Percentiles rank a stretch among this genome's conserved stretches.
Evolutionary conservation across 53 echinoderm and acorn worm genomes (phyloP).

Genomic region (Glandiceps talaboti): DNA sequence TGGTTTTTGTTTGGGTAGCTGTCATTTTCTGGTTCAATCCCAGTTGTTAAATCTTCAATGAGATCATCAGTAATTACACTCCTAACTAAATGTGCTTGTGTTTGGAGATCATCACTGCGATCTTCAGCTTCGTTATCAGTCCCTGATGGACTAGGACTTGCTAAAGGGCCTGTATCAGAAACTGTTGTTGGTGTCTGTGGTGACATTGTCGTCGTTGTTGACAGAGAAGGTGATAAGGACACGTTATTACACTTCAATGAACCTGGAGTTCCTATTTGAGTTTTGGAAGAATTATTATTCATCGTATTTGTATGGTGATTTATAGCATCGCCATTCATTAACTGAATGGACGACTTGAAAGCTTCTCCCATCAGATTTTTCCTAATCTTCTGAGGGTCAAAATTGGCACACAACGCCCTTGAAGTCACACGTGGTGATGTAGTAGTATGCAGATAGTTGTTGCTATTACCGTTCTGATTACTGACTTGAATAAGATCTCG

Average conservation of each 20-base stretch:
- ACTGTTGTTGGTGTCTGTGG: background rate
- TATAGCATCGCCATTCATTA: background rate
- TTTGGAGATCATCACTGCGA: background rate
- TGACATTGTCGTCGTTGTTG: background rate
- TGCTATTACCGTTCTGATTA: background rate
- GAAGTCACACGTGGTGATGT: background rate
- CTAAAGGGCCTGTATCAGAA: background rate
- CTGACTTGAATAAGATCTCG: background rate
- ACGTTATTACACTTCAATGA: background rate
- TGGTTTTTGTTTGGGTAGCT: background rate
- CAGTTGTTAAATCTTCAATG: background rate
- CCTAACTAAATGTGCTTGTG: background rate
- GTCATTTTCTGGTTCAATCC: background rate
- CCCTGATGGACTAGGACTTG: background rate
- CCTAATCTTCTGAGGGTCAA: background rate
- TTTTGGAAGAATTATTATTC: background rate
- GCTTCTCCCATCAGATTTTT: background rate
- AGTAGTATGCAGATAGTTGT: background rate
- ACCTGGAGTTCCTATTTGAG: background rate
- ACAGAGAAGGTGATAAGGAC: background rate
- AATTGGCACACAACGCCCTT: background rate
- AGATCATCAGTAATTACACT: background rate
- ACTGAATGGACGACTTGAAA: background rate
- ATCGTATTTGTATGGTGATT: background rate
- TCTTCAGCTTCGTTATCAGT: background rate